A percentile compares a stretch with the other conserved stretches of the same genome.
phyloP scores from a whole-genome alignment of 2,888 invertebrate species.

The Phalera bucephala region DNA sequence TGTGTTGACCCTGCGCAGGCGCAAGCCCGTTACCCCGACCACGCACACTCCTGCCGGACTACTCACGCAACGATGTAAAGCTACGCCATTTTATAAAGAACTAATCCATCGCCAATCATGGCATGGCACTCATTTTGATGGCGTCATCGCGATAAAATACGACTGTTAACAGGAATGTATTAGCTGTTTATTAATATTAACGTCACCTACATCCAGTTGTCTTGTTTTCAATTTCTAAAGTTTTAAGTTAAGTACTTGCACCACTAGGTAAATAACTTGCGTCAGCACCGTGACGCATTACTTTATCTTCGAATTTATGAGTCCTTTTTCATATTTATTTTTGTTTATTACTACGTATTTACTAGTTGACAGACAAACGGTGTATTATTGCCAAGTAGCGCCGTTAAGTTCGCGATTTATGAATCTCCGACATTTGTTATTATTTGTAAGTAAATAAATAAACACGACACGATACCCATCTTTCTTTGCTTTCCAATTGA shows the following conservation, averaged over 20 bases:
- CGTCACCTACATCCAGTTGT: not conserved
- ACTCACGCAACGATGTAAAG: constrained; percentile 34
- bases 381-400: not conserved
- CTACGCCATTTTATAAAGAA: constrained; percentile 39
- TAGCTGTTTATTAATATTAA: not conserved
- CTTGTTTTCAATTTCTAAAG: not conserved
- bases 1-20: constrained; percentile 73
- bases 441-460: too few species aligned
- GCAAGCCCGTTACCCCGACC: constrained; percentile 54
- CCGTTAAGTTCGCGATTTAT: too few species aligned
- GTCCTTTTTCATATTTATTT: not conserved
- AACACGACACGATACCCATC: too few species aligned
- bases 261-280: not conserved
- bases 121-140: constrained; percentile 19
- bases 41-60: constrained; percentile 41
- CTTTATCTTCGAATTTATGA: not conserved
- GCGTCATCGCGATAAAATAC: constrained; percentile 29
- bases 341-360: too few species aligned
- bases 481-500: too few species aligned
- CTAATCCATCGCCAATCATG: constrained; percentile 18
- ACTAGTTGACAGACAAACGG: too few species aligned
- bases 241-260: not conserved
- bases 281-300: not conserved
- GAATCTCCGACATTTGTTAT: too few species aligned
- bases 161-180: not conserved